Conservation (phyloP, 2,797 vertebrate genomes). For the Bradypodion ventrale region DNA sequence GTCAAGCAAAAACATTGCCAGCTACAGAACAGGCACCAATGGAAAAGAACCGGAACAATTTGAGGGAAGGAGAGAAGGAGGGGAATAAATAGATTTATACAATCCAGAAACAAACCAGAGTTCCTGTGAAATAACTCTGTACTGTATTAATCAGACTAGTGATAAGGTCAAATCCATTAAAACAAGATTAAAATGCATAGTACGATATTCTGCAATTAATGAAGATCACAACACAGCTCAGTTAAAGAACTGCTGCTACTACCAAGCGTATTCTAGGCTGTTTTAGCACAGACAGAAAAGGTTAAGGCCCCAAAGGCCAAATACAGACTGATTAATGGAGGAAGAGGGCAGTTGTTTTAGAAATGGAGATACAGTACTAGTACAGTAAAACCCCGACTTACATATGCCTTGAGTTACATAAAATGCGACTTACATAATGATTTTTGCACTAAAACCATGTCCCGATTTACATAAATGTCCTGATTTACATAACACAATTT, state of each 20-base stretch:
- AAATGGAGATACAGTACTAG: no score
- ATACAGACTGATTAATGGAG: no score
- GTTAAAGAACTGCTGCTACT: neutral
- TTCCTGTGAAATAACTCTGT: neutral
- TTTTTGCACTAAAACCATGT: no score
- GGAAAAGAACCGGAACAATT: neutral
- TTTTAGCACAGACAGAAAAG: neutral
- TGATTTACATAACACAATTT: no score
- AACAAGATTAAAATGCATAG: neutral
- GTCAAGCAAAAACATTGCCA: neutral
- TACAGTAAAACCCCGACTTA: no score
- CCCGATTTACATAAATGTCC: no score
- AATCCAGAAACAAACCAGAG: no score
- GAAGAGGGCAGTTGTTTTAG: no score
- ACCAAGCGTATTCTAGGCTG: neutral
- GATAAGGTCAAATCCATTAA: neutral
- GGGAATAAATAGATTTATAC: neutral
- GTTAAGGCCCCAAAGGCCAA: neutral
- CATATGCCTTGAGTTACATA: no score
- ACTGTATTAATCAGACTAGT: neutral
- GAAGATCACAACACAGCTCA: neutral
- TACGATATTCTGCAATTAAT: neutral
- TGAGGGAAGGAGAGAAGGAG: neutral
- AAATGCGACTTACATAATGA: no score
- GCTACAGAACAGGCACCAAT: slow-evolving; percentile 2